Percentiles rank a stretch among this genome's conserved stretches.
phyloP scores from a whole-genome alignment of 1,140 invertebrate genomes.

The Drosophila sturtevanti region DNA sequence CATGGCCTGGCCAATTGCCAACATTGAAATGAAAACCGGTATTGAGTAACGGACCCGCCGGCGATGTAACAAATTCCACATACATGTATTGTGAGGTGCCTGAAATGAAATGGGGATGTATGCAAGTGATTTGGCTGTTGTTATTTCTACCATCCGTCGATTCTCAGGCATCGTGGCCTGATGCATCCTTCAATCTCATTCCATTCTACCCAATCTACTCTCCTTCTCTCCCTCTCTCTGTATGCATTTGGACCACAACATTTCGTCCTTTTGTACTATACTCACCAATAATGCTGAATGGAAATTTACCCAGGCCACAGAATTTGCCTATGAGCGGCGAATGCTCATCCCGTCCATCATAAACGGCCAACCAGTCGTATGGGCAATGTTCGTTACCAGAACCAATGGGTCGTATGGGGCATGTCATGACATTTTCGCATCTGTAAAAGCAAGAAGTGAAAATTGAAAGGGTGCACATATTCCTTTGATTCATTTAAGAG shows the following conservation, averaged over 20 bases:
- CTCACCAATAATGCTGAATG: constrained; percentile 93
- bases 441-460: constrained; percentile 42
- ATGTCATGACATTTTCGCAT: constrained; percentile 97
- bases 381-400: constrained; percentile 94
- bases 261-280: constrained; percentile 13
- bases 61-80: constrained; percentile 95
- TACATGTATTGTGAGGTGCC: constrained; percentile 93
- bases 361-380: constrained; percentile 94
- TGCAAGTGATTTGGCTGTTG: constrained; percentile 19
- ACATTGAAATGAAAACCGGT: constrained; percentile 97
- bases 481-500: constrained; percentile 25
- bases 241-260: not conserved
- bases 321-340: constrained; percentile 94
- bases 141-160: not conserved
- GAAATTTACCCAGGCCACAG: constrained; percentile 96
- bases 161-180: not conserved
- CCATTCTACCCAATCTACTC: too few species aligned
- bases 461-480: not conserved
- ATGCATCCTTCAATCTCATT: too few species aligned
- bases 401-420: constrained; percentile 94
- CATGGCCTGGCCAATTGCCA: constrained; percentile 95
- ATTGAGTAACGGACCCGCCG: constrained; percentile 93
- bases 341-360: constrained; percentile 94
- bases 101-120: constrained; percentile 26
- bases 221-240: not conserved